phyloP scores from a whole-genome alignment of 92 coral and sea anemone genomes.

The Porites lobata region DNA sequence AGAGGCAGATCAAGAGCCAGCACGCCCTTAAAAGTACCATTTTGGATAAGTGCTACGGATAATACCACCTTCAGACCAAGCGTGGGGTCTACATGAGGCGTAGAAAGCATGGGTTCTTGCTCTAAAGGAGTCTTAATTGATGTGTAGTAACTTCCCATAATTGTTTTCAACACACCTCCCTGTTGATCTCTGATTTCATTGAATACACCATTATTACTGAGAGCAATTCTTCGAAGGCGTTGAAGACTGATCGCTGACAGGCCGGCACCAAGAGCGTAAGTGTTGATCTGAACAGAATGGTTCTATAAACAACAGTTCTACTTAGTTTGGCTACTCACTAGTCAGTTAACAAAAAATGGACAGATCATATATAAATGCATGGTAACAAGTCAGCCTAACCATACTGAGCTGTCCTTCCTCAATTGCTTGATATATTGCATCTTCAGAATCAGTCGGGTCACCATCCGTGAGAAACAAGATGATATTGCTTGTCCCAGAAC shows the following conservation, averaged over 20 bases:
- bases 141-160: conserved; percentile 76
- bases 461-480: conserved; percentile 87
- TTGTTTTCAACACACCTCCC: conserved; percentile 36
- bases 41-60: conserved; percentile 56
- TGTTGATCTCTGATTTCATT: conserved; percentile 54
- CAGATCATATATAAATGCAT: neutral
- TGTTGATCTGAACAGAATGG: conserved; percentile 62
- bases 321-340: neutral
- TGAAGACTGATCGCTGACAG: conserved; percentile 23
- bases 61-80: conserved; percentile 65
- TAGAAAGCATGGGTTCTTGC: conserved; percentile 35
- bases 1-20: conserved; percentile 75
- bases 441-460: conserved; percentile 55
- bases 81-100: conserved; percentile 41
- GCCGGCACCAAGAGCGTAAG: conserved; percentile 77
- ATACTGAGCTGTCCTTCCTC: conserved; percentile 54
- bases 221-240: conserved; percentile 56
- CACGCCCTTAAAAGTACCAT: conserved; percentile 69
- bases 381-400: conserved; percentile 27
- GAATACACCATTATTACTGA: conserved; percentile 58
- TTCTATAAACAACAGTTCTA: conserved; percentile 26
- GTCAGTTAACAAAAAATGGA: neutral
- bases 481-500: conserved; percentile 38
- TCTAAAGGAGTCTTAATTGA: conserved; percentile 38
- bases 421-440: conserved; percentile 57